These are phyloP conservation scores for Rhorus exstirpatorius DNA, from an alignment of 2,888 invertebrate species.

Conservation along the genomic window DNA sequence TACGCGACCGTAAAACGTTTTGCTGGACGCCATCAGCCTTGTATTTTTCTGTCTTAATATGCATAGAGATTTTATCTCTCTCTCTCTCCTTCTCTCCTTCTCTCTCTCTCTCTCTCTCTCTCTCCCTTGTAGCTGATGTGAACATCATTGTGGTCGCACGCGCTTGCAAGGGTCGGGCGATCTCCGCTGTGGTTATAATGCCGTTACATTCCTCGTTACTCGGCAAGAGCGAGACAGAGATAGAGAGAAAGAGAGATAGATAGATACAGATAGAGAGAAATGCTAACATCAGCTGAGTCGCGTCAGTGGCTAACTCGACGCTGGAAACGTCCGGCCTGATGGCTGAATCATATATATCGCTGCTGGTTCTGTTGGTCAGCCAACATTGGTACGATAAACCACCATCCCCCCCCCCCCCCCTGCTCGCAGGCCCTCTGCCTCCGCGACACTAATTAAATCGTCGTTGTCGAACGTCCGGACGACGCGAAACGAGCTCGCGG, in stretches of 20 bases:
- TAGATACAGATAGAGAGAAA: conserved; percentile 44
- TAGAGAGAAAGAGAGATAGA: conserved; percentile 45
- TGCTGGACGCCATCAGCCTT: background rate
- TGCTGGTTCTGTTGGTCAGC: conserved; percentile 59
- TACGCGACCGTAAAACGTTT: conserved; percentile 2
- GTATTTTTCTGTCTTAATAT: conserved; percentile 4
- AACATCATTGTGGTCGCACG: conserved; percentile 41
- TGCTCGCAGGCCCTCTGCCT: conserved; percentile 22
- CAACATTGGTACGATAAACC: conserved; percentile 53
- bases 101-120: conserved; percentile 3
- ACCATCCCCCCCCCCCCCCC: conserved; percentile 12
- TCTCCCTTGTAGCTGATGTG: conserved; percentile 19
- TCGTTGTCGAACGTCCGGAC: conserved; percentile 65
- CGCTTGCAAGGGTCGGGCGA: conserved; percentile 64
- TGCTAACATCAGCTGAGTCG: conserved; percentile 11
- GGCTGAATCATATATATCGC: conserved; percentile 47
- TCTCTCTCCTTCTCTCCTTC: background rate
- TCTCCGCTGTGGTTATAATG: conserved; percentile 63
- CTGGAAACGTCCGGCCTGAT: conserved; percentile 62
- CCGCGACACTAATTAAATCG: conserved; percentile 69
- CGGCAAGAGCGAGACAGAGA: conserved; percentile 30
- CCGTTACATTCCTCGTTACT: conserved; percentile 70
- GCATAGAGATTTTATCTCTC: conserved; percentile 3
- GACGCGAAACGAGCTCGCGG: background rate
- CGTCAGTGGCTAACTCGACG: conserved; percentile 60